These are phyloP conservation scores for Triplophysa tibetana DNA, from an alignment of 2,113 vertebrate species.

Conservation along the genomic window DNA sequence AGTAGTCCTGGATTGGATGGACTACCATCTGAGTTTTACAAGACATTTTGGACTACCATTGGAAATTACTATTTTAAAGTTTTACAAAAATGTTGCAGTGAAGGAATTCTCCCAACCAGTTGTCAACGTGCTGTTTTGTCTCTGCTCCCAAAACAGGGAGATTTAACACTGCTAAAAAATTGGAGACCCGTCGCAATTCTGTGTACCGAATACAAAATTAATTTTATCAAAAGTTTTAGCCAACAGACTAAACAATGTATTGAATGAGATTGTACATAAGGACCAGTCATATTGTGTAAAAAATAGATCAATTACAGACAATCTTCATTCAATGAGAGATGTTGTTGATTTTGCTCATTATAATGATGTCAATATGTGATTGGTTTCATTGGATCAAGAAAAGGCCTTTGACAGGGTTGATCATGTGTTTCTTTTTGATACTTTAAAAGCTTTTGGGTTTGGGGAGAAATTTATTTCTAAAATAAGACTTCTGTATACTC, in stretches of 20 bases:
- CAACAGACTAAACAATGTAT: no score
- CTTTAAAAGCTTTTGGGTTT: not conserved
- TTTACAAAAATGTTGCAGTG: no score
- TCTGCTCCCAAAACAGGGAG: no score
- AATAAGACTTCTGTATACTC: constrained; percentile 26
- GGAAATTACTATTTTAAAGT: no score
- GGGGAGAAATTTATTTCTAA: no score
- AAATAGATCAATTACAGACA: not conserved
- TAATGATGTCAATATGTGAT: not conserved
- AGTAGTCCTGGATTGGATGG: no score
- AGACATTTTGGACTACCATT: no score
- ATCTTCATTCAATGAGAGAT: not conserved
- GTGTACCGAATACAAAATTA: not conserved
- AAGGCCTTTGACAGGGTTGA: not conserved
- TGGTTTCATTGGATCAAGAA: not conserved
- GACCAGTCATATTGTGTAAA: not conserved
- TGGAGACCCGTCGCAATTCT: not conserved
- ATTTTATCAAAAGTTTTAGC: not conserved
- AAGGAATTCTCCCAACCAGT: no score
- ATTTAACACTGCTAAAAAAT: not conserved
- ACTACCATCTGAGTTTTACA: no score
- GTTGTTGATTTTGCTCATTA: not conserved
- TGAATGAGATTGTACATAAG: not conserved
- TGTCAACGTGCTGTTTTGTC: no score
- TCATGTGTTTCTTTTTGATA: not conserved